phyloP scores from a whole-genome alignment of 2,113 vertebrate species.

The Charina bottae region DNA sequence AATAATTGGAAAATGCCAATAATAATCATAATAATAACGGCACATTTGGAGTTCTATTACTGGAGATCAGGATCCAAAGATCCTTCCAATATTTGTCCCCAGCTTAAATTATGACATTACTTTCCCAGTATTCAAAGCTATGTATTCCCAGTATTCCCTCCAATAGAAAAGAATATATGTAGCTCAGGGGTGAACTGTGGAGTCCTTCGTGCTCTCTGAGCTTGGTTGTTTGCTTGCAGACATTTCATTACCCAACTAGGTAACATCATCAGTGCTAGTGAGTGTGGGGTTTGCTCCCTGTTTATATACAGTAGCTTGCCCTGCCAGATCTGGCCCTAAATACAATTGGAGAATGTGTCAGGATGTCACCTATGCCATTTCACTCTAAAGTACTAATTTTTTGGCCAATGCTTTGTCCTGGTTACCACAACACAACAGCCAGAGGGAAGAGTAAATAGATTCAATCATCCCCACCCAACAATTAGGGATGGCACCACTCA shows the following conservation, averaged over 20 bases:
- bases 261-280: background rate
- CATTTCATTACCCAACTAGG: background rate
- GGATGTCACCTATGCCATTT: too few species aligned
- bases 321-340: background rate
- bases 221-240: background rate
- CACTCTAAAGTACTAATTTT: too few species aligned
- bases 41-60: background rate
- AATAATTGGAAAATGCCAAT: background rate
- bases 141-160: background rate
- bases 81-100: background rate
- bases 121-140: background rate
- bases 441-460: too few species aligned
- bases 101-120: background rate
- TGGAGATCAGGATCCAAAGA: background rate
- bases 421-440: too few species aligned
- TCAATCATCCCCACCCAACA: too few species aligned
- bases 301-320: background rate
- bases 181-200: background rate
- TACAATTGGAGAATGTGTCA: background rate
- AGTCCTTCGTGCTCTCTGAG: background rate
- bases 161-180: background rate
- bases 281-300: background rate
- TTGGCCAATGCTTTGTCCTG: too few species aligned
- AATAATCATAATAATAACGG: background rate
- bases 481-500: too few species aligned